Evolutionary conservation across 2,113 vertebrate species (phyloP).

Genomic region (Podarcis cretensis): DNA sequence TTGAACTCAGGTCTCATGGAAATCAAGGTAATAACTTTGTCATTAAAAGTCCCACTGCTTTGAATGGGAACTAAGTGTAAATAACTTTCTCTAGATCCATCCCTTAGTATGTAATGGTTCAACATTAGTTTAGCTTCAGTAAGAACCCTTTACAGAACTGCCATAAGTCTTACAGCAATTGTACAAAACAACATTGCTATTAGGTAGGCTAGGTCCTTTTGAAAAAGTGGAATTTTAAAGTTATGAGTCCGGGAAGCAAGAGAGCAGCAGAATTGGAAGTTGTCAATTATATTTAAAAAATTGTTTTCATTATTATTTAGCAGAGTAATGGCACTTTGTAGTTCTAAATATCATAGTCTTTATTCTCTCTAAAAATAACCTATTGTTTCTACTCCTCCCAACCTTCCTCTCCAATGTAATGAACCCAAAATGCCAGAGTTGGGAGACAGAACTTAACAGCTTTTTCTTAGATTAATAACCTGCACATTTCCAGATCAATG

Average conservation of each 20-base stretch:
- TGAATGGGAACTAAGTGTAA: background rate
- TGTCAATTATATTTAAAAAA: conserved; percentile 11
- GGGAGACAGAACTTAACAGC: conserved; percentile 36
- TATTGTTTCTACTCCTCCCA: conserved; percentile 54
- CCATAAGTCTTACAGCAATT: conserved; percentile 7
- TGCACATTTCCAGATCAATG: conserved; percentile 63
- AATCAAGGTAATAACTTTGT: background rate
- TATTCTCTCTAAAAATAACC: conserved; percentile 48
- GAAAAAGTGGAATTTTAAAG: conserved; percentile 13
- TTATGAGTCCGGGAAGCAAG: conserved; percentile 23
- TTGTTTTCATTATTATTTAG: conserved; percentile 50
- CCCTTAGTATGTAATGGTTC: background rate
- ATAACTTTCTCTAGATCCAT: background rate
- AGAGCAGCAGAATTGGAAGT: background rate
- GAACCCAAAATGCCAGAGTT: conserved; percentile 61
- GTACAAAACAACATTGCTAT: background rate
- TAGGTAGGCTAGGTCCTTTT: background rate
- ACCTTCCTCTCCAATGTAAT: conserved; percentile 56
- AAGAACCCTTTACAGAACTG: conserved; percentile 5
- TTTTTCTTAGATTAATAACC: conserved; percentile 52
- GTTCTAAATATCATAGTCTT: conserved; percentile 48
- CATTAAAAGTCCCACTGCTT: background rate
- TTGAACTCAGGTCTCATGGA: background rate
- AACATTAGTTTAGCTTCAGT: conserved; percentile 8
- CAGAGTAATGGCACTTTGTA: conserved; percentile 51